phyloP scores from a whole-genome alignment of 2,888 invertebrate genomes.

The Rhingia rostrata region DNA sequence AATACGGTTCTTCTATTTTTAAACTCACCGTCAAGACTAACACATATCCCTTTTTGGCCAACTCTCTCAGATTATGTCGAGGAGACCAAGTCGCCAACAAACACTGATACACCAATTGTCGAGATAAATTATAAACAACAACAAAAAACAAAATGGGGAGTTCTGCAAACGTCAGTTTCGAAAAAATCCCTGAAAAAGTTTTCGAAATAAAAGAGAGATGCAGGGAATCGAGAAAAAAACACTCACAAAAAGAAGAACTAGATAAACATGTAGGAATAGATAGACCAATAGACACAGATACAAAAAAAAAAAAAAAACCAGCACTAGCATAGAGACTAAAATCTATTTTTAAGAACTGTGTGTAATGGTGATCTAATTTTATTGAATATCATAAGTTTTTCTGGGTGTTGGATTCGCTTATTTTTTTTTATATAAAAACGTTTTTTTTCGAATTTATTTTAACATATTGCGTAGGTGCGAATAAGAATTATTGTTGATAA shows the following conservation, averaged over 20 bases:
- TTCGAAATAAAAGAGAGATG: neutral
- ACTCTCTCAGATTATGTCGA: constrained; percentile 73
- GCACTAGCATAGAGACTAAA: constrained; percentile 26
- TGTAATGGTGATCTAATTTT: constrained; percentile 71
- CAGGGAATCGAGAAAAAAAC: neutral
- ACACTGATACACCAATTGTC: constrained; percentile 51
- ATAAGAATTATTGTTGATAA: neutral
- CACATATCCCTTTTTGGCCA: constrained; percentile 76
- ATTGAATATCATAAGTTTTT: constrained; percentile 52
- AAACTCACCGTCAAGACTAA: constrained; percentile 71
- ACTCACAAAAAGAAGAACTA: constrained; percentile 7
- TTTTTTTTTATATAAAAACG: constrained; percentile 8
- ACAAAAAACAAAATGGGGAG: constrained; percentile 22
- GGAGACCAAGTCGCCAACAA: constrained; percentile 71
- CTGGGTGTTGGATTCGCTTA: neutral
- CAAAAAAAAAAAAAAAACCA: neutral
- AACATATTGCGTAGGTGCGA: constrained; percentile 11
- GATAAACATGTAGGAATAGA: constrained; percentile 22
- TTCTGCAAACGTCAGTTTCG: constrained; percentile 37
- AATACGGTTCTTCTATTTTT: constrained; percentile 71
- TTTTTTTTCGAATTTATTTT: neutral
- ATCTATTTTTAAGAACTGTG: constrained; percentile 59
- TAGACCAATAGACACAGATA: constrained; percentile 36
- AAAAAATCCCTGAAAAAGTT: constrained; percentile 51
- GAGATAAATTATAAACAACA: constrained; percentile 28